Conservation (phyloP, 2,797 vertebrate species). For the Argentina silus region DNA sequence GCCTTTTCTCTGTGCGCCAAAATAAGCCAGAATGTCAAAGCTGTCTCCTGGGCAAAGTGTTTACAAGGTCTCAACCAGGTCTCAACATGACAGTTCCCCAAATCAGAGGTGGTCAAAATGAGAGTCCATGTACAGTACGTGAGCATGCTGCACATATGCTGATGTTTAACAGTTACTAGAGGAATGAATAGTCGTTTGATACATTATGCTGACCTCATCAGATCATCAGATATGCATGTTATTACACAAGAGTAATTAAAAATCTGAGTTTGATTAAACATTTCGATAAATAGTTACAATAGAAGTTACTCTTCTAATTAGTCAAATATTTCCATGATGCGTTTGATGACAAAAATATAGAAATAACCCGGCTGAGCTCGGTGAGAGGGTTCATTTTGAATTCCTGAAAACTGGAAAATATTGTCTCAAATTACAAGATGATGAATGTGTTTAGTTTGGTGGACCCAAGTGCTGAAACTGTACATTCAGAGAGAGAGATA, state of each 20-base stretch:
- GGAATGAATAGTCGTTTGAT: no score
- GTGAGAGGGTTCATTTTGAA: constrained; percentile 25
- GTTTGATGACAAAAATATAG: not conserved
- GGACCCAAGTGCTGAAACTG: constrained; percentile 51
- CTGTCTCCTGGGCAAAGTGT: not conserved
- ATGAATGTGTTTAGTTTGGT: constrained; percentile 62
- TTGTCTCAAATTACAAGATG: constrained; percentile 33
- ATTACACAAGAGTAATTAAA: no score
- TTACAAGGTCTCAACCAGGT: not conserved
- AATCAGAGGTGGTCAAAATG: no score
- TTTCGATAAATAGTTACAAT: no score
- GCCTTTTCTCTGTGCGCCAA: not conserved
- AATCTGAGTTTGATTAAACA: no score
- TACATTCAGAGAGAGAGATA: constrained; percentile 43
- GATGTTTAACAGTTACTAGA: no score
- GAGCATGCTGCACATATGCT: no score
- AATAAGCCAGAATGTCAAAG: not conserved
- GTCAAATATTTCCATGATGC: not conserved
- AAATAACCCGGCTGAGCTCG: constrained; percentile 39
- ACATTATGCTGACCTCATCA: no score
- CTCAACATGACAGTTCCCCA: not conserved
- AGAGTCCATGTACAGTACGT: no score
- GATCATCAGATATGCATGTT: no score
- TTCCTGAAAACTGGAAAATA: constrained; percentile 31
- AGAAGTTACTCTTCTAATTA: not conserved